Base-by-base conservation (phyloP, 2,797 vertebrate species). In the Melanotaenia parkinsoni region DNA sequence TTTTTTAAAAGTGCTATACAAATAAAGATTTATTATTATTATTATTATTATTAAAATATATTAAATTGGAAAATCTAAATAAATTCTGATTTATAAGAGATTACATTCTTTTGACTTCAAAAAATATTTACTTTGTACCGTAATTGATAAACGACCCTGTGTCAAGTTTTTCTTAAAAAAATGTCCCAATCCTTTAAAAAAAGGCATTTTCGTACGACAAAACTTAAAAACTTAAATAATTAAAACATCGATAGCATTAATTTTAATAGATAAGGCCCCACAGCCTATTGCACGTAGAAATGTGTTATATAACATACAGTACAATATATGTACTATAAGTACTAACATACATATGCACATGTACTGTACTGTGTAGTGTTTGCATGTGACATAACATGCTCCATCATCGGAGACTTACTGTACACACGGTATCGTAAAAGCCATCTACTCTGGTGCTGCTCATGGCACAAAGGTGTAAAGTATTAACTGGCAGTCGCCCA, bases 401-500 rank as follows among this genome's bases (percentile, higher is more conserved):
- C 51, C 5, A 63, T 91, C 82, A 93, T 47, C 88, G 69, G 33
- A 95, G 91, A 60, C 51, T 80, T 0, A 94, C 93, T 0, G 87
- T 74, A 76, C 87, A 90, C 45, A 95, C 2, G 0, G 77, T 86
- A 54, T 90, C 70, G 72, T 94, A 95, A 77, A 94, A 89, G 0
- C 60, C 92, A 0, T 91, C 85, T 5, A 67, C 74, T 7, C 51
- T 62, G 1, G 80, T 16, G 1, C 1, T 6, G 0, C 85, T 70
- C 4, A 82, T 65, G 1, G 72, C 43, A 80, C 96, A 97, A 35
- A 98, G 92, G 81, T 94, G 90, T 59, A 97, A 78, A 22, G 84
- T 90, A 45, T 93, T 92, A 11, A 97, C 86, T 0, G 89, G 82
- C 61, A 96, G 90, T 54, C 89, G 93, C 2, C 95, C 96, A 50